phyloP scores from a whole-genome alignment of 2,797 vertebrate species.

The Hoplostethus mediterraneus region DNA sequence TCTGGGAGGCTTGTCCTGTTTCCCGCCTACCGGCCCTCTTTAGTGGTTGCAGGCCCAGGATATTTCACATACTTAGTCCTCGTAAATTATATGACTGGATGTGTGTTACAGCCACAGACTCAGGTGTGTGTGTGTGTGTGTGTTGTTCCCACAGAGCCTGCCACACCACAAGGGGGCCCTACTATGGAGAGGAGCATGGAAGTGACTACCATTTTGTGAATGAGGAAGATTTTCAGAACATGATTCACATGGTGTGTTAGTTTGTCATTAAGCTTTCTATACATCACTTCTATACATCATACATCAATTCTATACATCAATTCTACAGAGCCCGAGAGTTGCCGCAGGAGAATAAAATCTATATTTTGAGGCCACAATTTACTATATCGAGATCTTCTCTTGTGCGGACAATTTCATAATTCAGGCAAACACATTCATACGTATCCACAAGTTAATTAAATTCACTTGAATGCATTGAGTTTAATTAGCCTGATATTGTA shows the following conservation, averaged over 20 bases:
- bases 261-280: background rate
- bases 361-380: background rate
- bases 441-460: constrained; percentile 25
- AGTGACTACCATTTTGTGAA: constrained; percentile 93
- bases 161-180: constrained; percentile 92
- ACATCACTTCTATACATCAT: too few relatives aligned
- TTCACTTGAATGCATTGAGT: background rate
- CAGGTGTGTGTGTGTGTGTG: constrained; percentile 11
- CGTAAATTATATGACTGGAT: constrained; percentile 25
- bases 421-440: background rate
- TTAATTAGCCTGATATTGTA: too few relatives aligned
- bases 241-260: constrained; percentile 86
- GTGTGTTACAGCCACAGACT: background rate
- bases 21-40: background rate
- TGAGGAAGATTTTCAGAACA: constrained; percentile 87
- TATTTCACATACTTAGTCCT: constrained; percentile 19
- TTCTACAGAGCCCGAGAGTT: background rate
- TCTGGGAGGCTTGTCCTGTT: background rate
- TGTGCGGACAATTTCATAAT: background rate
- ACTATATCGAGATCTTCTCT: background rate
- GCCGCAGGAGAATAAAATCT: background rate
- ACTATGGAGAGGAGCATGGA: constrained; percentile 90
- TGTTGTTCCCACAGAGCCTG: constrained; percentile 82
- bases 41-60: constrained; percentile 14
- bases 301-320: background rate